Evolutionary conservation across 2,888 invertebrate species (phyloP).

Genomic region (Cephus pygmeus): DNA sequence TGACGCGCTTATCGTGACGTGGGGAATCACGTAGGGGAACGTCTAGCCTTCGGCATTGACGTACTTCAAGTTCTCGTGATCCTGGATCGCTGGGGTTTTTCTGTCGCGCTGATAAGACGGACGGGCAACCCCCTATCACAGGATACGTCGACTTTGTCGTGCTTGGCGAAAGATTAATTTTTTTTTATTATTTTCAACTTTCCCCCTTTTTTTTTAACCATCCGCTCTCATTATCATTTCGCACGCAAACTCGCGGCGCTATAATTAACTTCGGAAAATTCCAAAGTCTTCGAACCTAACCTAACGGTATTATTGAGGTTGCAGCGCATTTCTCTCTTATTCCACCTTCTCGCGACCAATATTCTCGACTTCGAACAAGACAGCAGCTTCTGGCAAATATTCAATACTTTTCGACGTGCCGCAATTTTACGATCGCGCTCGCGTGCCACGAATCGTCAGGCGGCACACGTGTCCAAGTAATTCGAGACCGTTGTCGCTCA

Average conservation of each 20-base stretch:
- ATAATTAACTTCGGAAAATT: not conserved
- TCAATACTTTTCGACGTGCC: not conserved
- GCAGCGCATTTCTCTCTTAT: not conserved
- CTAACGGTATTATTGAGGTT: not conserved
- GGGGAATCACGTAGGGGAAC: not conserved
- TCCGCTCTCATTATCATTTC: not conserved
- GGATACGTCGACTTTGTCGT: not conserved
- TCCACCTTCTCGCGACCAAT: not conserved
- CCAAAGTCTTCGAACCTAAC: not conserved
- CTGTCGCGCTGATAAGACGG: not conserved
- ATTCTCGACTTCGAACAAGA: not conserved
- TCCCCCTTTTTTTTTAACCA: not conserved
- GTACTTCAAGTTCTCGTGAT: not conserved
- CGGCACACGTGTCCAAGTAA: not conserved
- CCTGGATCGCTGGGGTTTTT: not conserved
- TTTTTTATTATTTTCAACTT: not conserved
- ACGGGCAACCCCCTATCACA: not conserved
- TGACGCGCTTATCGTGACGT: not conserved
- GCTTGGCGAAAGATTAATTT: not conserved
- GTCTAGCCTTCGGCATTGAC: not conserved
- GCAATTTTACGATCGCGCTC: not conserved
- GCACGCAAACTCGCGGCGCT: not conserved
- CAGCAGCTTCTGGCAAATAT: not conserved
- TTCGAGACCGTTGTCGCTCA: not conserved
- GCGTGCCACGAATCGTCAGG: not conserved